Evolutionary conservation across 2,797 vertebrate genomes (phyloP).

Genomic region (Epinephelus coioides): DNA sequence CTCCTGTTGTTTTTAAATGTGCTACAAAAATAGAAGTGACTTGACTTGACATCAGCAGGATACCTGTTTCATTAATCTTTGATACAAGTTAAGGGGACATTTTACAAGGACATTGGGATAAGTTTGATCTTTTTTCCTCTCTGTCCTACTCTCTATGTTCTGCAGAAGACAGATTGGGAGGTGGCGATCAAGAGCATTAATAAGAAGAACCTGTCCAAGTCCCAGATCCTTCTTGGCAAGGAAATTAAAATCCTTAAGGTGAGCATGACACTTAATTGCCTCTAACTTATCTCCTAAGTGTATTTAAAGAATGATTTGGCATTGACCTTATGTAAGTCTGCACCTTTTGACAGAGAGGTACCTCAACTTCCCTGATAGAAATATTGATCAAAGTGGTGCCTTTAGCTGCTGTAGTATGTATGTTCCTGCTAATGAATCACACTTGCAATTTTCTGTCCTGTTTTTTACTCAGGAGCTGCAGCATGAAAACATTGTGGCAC

Average conservation of each 20-base stretch:
- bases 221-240: constrained; percentile 94
- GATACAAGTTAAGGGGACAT: background rate
- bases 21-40: no score
- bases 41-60: no score
- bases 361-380: constrained; percentile 6
- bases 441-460: constrained; percentile 50
- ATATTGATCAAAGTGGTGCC: background rate
- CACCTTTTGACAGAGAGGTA: background rate
- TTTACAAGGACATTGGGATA: background rate
- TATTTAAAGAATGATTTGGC: constrained; percentile 25
- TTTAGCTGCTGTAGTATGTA: constrained; percentile 4
- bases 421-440: constrained; percentile 1
- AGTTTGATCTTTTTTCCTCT: constrained; percentile 2
- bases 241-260: constrained; percentile 94
- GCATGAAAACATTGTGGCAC: constrained; percentile 98
- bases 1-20: no score
- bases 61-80: background rate
- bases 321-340: constrained; percentile 1
- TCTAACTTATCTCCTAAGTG: constrained; percentile 24
- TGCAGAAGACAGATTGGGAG: constrained; percentile 94
- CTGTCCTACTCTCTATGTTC: constrained; percentile 16
- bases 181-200: constrained; percentile 95
- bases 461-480: constrained; percentile 92
- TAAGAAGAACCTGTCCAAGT: constrained; percentile 94
- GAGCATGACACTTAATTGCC: constrained; percentile 40